Conservation (phyloP, 2,888 invertebrate genomes). For the Eristalinus sepulchralis region DNA sequence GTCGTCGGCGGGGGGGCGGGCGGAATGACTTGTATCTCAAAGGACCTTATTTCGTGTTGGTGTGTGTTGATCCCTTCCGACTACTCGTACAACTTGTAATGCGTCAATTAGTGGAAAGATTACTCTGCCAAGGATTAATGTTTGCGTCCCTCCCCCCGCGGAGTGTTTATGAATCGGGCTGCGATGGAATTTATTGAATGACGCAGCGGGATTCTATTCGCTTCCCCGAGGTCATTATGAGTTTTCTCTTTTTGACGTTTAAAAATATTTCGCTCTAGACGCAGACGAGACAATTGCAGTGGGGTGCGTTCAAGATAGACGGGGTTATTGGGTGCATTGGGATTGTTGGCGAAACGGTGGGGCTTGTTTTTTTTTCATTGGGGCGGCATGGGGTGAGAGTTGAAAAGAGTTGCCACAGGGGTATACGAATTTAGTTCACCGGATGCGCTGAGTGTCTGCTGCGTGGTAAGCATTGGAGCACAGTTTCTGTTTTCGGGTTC, state of each 20-base stretch:
- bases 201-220: constrained; percentile 8
- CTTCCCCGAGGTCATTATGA: neutral
- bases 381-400: too few relatives aligned
- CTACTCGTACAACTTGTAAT: constrained; percentile 45
- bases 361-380: neutral
- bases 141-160: constrained; percentile 2
- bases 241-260: neutral
- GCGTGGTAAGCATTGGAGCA: too few relatives aligned
- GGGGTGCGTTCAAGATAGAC: too few relatives aligned
- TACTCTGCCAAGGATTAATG: constrained; percentile 55
- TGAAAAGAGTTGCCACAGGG: too few relatives aligned
- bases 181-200: constrained; percentile 6
- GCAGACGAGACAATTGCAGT: neutral
- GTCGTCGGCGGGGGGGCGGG: neutral
- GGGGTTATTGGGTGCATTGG: neutral
- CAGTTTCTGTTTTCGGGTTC: too few relatives aligned
- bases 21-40: constrained; percentile 2
- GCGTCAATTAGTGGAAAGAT: constrained; percentile 62
- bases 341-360: neutral
- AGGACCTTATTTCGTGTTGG: neutral
- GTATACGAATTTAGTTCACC: too few relatives aligned
- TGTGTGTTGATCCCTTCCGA: neutral
- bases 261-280: too few relatives aligned
- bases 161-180: neutral
- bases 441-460: too few relatives aligned